A percentile compares a stretch with the other conserved stretches of the same genome.
phyloP scores from a whole-genome alignment of 2,113 vertebrate genomes.

The Psilopsiagon aurifrons region DNA sequence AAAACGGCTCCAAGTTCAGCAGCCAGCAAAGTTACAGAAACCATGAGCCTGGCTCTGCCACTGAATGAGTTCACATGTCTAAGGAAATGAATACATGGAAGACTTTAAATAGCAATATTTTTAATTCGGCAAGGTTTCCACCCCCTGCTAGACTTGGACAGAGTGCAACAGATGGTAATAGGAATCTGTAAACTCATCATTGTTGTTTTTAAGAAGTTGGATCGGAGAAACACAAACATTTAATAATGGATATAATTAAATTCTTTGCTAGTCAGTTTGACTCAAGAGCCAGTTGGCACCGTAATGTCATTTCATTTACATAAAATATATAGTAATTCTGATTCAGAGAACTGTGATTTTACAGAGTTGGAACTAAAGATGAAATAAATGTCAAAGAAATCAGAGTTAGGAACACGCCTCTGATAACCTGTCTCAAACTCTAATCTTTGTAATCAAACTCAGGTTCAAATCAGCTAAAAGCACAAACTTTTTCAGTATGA shows the following conservation, averaged over 20 bases:
- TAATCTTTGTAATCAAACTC: not conserved
- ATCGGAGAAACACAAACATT: conserved; percentile 43
- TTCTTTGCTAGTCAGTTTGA: conserved; percentile 52
- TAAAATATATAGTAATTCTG: conserved; percentile 34
- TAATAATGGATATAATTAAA: conserved; percentile 69
- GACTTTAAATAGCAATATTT: conserved; percentile 50
- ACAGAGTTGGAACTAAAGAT: conserved; percentile 21
- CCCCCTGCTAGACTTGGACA: conserved; percentile 63
- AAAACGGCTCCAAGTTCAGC: conserved; percentile 14
- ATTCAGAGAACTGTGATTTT: conserved; percentile 11
- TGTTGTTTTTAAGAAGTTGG: conserved; percentile 59
- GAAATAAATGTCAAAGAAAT: conserved; percentile 23
- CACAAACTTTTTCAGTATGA: not conserved
- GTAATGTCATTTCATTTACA: conserved; percentile 50
- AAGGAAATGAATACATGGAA: conserved; percentile 49
- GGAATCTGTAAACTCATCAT: conserved; percentile 51
- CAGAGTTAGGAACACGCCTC: not conserved
- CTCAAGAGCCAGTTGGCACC: conserved; percentile 56
- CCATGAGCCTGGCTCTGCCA: conserved; percentile 2
- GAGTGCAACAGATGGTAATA: conserved; percentile 38
- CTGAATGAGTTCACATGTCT: not conserved
- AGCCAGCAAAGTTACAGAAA: conserved; percentile 43
- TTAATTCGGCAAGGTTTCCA: conserved; percentile 45
- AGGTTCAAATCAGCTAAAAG: not conserved
- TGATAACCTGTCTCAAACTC: not conserved